These are phyloP conservation scores for Microcebus lehilahytsara DNA, from an alignment of 2,113 vertebrate species.

Conservation along the genomic window DNA sequence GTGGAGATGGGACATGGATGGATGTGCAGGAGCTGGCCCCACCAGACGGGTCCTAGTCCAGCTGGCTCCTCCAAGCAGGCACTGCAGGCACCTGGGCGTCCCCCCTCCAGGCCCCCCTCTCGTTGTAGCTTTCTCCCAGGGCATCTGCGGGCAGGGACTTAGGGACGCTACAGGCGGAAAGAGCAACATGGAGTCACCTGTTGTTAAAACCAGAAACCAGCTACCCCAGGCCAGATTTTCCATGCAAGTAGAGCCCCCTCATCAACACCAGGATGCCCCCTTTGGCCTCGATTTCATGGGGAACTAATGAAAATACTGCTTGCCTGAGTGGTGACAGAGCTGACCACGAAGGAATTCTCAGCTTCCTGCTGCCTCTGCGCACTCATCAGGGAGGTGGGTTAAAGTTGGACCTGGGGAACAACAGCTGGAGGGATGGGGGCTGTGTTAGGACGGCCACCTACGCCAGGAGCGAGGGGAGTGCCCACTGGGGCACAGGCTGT, in stretches of 20 bases:
- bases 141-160: neutral
- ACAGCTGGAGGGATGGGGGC: too few relatives aligned
- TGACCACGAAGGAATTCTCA: neutral
- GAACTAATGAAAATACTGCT: neutral
- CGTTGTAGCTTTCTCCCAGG: neutral
- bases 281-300: accelerated
- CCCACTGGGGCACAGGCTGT: neutral
- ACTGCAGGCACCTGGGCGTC: too few relatives aligned
- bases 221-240: neutral
- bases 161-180: neutral
- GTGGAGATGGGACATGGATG: neutral
- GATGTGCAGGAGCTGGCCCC: neutral
- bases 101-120: neutral
- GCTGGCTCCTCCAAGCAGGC: neutral
- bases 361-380: neutral
- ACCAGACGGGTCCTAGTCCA: neutral
- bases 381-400: accelerated
- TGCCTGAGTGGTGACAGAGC: too few relatives aligned
- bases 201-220: neutral
- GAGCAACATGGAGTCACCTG: neutral
- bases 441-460: neutral
- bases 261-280: neutral
- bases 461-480: too few relatives aligned
- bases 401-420: neutral
- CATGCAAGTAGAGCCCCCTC: accelerated